Percentiles rank a stretch among this genome's conserved stretches.
phyloP scores from a whole-genome alignment of 1,140 invertebrate genomes.

The Leptonema lineaticorne region DNA sequence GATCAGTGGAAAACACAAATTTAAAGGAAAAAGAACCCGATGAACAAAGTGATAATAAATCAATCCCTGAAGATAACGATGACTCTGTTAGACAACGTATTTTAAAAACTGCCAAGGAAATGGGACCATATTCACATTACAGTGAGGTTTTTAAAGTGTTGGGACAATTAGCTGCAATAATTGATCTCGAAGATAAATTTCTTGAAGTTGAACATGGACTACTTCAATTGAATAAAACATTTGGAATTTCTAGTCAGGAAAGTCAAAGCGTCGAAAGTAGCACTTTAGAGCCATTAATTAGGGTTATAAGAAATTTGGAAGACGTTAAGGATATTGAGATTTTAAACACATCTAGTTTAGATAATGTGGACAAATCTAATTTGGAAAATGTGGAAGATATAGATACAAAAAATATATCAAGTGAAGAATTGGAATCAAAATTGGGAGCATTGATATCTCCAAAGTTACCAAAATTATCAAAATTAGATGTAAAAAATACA shows the following conservation, averaged over 20 bases:
- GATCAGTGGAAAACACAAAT: not conserved
- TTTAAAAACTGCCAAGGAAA: not conserved
- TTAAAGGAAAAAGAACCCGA: not conserved
- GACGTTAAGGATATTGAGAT: not conserved
- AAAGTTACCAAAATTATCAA: conserved; percentile 13
- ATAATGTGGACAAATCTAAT: not conserved
- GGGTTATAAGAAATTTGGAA: not conserved
- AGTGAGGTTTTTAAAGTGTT: conserved; percentile 11
- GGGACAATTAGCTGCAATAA: conserved; percentile 18
- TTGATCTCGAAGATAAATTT: conserved; percentile 35
- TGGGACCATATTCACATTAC: not conserved
- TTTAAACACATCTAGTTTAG: not conserved
- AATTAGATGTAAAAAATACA: conserved; percentile 10
- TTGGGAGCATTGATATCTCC: not conserved
- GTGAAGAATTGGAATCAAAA: not conserved
- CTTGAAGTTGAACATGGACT: conserved; percentile 27
- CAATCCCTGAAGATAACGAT: not conserved
- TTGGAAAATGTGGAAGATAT: not conserved
- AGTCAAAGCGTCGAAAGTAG: not conserved
- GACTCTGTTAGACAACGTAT: not conserved
- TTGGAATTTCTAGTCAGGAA: not conserved
- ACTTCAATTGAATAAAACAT: conserved; percentile 11
- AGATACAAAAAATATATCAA: not conserved
- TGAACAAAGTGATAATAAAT: not conserved
- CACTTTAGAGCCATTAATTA: not conserved